Conservation (phyloP, 23 tunicate species). For the Ciona savignyi region DNA sequence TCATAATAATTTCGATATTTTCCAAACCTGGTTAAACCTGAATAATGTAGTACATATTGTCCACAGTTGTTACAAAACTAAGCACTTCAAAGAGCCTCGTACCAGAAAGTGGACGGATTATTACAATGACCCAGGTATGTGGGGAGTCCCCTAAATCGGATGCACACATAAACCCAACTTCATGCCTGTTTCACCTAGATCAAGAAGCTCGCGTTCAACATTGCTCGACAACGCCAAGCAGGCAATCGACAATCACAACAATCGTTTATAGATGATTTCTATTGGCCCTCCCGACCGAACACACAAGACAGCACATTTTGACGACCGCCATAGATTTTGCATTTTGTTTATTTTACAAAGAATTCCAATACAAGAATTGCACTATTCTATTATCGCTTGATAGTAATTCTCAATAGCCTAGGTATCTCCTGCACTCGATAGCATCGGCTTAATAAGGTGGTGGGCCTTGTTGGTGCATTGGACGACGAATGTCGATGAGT, state of each 20-base stretch:
- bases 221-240: slow-evolving; percentile 63
- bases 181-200: slow-evolving; percentile 1
- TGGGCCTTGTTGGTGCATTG: neutral
- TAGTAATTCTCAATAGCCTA: too few species aligned
- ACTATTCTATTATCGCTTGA: too few species aligned
- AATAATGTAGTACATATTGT: too few species aligned
- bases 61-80: slow-evolving; percentile 28
- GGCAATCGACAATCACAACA: slow-evolving; percentile 59
- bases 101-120: slow-evolving; percentile 30
- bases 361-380: too few species aligned
- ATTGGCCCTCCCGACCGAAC: slow-evolving; percentile 75
- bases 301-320: slow-evolving; percentile 37
- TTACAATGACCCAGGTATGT: slow-evolving; percentile 44
- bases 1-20: too few species aligned
- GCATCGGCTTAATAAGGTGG: neutral
- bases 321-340: too few species aligned
- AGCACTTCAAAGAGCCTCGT: slow-evolving; percentile 26
- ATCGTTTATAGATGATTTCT: slow-evolving; percentile 54
- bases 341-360: too few species aligned
- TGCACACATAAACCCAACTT: neutral
- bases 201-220: slow-evolving; percentile 63
- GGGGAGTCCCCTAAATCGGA: neutral
- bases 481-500: neutral
- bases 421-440: neutral
- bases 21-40: too few species aligned